A percentile compares a stretch with the other conserved stretches of the same genome.
Conservation (phyloP, 2,113 vertebrate genomes). For the Bufo bufo region DNA sequence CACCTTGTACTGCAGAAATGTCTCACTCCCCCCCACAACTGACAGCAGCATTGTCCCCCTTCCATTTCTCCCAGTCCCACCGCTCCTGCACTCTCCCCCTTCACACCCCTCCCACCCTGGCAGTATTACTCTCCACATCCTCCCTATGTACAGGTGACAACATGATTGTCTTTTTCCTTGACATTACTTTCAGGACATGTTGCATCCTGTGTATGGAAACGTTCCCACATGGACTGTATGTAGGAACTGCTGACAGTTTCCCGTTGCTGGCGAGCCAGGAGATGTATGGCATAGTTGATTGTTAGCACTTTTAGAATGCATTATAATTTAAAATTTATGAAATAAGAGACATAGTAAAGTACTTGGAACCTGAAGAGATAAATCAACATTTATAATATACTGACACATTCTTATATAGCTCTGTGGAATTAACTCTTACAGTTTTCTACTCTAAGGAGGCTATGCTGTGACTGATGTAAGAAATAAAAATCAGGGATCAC, state of each 20-base stretch:
- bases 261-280: not conserved
- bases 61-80: too few relatives aligned
- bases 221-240: not conserved
- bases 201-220: not conserved
- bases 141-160: not conserved
- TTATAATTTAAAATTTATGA: constrained; percentile 53
- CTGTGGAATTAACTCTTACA: not conserved
- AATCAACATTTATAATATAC: constrained; percentile 18
- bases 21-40: too few relatives aligned
- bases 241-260: constrained; percentile 16
- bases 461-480: too few relatives aligned
- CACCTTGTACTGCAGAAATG: too few relatives aligned
- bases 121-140: too few relatives aligned
- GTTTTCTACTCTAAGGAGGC: too few relatives aligned
- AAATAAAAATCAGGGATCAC: too few relatives aligned
- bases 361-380: constrained; percentile 8
- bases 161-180: not conserved
- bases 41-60: too few relatives aligned
- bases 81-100: too few relatives aligned
- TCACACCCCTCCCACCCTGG: too few relatives aligned
- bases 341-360: not conserved
- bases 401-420: constrained; percentile 42
- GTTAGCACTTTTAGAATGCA: constrained; percentile 40
- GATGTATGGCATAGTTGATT: not conserved
- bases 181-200: not conserved